Conservation (phyloP, 1,140 invertebrate genomes). For the Sogatella furcifera region DNA sequence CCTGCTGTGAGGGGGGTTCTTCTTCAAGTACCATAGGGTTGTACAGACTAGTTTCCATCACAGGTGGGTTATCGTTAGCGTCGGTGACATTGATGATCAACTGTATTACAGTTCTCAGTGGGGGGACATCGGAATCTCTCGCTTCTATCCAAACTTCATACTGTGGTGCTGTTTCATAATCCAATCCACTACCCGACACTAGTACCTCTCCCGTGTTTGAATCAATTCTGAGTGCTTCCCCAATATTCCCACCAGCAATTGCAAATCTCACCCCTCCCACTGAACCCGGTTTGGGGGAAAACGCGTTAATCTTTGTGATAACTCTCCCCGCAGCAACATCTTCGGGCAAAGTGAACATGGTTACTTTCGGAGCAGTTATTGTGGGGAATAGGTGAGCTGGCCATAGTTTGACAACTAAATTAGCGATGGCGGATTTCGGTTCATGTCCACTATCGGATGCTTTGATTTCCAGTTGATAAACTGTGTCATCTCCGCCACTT, state of each 20-base stretch:
- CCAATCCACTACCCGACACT: conserved; percentile 64
- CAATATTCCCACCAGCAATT: conserved; percentile 85
- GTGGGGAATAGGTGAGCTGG: conserved; percentile 61
- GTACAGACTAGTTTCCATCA: conserved; percentile 69
- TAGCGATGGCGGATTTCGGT: conserved; percentile 49
- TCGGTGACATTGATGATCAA: conserved; percentile 80
- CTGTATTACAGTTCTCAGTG: conserved; percentile 60
- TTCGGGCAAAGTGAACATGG: conserved; percentile 66
- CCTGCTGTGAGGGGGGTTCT: conserved; percentile 63
- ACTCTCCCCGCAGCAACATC: conserved; percentile 59
- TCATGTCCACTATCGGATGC: conserved; percentile 55
- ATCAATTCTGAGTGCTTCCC: conserved; percentile 73
- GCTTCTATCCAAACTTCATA: conserved; percentile 93
- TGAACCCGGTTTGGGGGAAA: conserved; percentile 59
- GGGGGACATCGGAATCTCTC: conserved; percentile 67
- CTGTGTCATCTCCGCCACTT: conserved; percentile 33
- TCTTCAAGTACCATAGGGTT: conserved; percentile 78
- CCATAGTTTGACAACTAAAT: conserved; percentile 57
- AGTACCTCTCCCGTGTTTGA: conserved; percentile 62
- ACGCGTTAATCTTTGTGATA: conserved; percentile 57
- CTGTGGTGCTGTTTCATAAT: conserved; percentile 73
- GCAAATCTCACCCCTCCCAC: conserved; percentile 59
- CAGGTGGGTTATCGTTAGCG: conserved; percentile 81
- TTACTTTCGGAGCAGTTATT: conserved; percentile 52
- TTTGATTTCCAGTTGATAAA: conserved; percentile 61